A percentile compares a stretch with the other conserved stretches of the same genome.
Conservation (phyloP, 2,797 vertebrate genomes). For the Muscicapa striata region DNA sequence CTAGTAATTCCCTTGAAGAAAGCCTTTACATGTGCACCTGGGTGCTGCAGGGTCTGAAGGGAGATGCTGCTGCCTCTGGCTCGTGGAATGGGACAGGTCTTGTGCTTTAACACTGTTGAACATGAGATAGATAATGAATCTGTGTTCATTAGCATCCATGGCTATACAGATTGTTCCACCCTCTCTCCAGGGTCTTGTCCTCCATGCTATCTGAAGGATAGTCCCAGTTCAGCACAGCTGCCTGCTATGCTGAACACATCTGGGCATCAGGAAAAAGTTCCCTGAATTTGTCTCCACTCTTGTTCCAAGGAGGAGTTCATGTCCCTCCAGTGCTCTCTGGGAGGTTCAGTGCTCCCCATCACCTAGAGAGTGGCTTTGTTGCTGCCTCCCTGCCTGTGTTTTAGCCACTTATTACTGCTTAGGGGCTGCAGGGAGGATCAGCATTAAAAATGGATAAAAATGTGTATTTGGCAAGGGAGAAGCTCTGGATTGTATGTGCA, state of each 20-base stretch:
- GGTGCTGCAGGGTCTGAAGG: background rate
- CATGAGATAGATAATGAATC: background rate
- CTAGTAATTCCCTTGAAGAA: background rate
- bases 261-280: background rate
- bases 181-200: background rate
- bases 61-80: background rate
- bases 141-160: accelerated
- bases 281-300: background rate
- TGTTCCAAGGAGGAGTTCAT: background rate
- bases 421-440: background rate
- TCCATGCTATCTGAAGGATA: background rate
- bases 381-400: background rate
- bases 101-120: background rate
- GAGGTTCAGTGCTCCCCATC: background rate
- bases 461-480: background rate
- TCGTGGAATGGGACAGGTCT: background rate
- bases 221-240: background rate
- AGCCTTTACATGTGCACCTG: background rate
- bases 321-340: background rate
- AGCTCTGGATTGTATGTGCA: background rate
- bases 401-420: background rate
- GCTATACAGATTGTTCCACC: background rate
- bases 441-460: background rate
- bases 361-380: background rate
- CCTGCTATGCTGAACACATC: background rate